Conservation (phyloP, 1,140 invertebrate species). For the Euwallacea fornicatus region DNA sequence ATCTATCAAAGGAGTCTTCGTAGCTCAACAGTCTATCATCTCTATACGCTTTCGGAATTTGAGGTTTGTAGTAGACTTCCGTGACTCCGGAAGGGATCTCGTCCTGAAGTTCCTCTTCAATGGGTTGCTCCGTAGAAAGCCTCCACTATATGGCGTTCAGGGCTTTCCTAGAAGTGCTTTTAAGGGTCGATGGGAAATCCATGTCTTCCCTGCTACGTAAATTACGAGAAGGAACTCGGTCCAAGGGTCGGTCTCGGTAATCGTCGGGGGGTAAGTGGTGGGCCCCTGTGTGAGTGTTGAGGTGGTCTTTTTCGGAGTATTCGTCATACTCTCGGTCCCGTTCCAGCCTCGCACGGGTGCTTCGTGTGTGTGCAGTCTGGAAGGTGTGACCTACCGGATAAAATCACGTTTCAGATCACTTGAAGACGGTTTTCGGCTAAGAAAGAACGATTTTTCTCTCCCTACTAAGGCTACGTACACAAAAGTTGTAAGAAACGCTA, state of each 20-base stretch:
- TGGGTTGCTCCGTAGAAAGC: slow-evolving; percentile 54
- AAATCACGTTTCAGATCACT: slow-evolving; percentile 33
- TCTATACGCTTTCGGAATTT: slow-evolving; percentile 50
- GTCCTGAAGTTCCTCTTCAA: slow-evolving; percentile 54
- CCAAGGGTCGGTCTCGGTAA: slow-evolving; percentile 45
- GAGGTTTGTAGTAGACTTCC: slow-evolving; percentile 50
- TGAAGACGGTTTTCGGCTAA: too few relatives aligned
- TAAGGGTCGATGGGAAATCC: slow-evolving; percentile 56
- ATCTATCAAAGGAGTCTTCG: slow-evolving; percentile 34
- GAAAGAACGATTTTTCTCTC: too few relatives aligned
- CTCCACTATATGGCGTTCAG: slow-evolving; percentile 59
- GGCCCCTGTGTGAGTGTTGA: slow-evolving; percentile 41
- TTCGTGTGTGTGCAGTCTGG: slow-evolving; percentile 48
- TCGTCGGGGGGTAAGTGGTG: slow-evolving; percentile 47
- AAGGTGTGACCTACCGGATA: slow-evolving; percentile 47
- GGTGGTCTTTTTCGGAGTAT: slow-evolving; percentile 49
- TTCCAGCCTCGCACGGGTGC: slow-evolving; percentile 49
- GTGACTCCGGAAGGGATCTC: slow-evolving; percentile 47
- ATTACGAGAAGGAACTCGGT: slow-evolving; percentile 46
- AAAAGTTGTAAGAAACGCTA: too few relatives aligned
- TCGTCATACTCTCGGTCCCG: slow-evolving; percentile 55
- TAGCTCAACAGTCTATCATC: slow-evolving; percentile 45
- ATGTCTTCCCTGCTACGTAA: slow-evolving; percentile 53
- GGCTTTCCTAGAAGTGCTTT: slow-evolving; percentile 56
- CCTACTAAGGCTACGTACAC: too few relatives aligned